Conservation (phyloP, 2,888 invertebrate species). For the Campopleginae sp. region DNA sequence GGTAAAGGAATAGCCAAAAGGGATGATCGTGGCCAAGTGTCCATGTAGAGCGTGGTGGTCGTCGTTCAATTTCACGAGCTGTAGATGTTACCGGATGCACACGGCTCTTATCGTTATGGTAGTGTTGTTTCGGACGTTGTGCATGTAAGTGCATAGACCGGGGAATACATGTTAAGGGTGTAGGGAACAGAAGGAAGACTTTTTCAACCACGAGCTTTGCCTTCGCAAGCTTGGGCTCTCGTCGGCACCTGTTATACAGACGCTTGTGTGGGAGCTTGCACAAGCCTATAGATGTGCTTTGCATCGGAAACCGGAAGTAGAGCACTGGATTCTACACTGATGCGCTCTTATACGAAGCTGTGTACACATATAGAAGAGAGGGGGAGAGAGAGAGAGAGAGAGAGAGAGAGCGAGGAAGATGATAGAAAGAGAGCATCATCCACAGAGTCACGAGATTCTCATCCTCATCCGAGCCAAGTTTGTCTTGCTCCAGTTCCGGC, state of each 20-base stretch:
- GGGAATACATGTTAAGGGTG: slow-evolving; percentile 4
- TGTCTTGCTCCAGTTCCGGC: slow-evolving; percentile 77
- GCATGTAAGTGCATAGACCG: slow-evolving; percentile 44
- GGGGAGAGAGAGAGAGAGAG: slow-evolving; percentile 4
- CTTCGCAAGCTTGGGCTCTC: slow-evolving; percentile 51
- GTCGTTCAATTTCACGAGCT: slow-evolving; percentile 67
- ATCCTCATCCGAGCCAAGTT: slow-evolving; percentile 68
- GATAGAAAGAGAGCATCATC: slow-evolving; percentile 48
- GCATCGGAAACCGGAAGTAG: slow-evolving; percentile 61
- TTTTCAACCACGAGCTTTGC: slow-evolving; percentile 22
- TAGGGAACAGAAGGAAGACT: slow-evolving; percentile 18
- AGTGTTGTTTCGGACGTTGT: slow-evolving; percentile 53
- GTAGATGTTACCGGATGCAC: slow-evolving; percentile 32
- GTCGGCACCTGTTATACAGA: slow-evolving; percentile 60
- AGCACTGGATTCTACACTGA: slow-evolving; percentile 58
- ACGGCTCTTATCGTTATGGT: slow-evolving; percentile 46
- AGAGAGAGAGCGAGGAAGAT: background rate
- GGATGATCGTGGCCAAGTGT: slow-evolving; percentile 65
- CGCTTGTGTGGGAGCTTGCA: slow-evolving; percentile 53
- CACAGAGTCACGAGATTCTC: slow-evolving; percentile 54
- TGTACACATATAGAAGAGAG: slow-evolving; percentile 17
- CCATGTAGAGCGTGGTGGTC: slow-evolving; percentile 57
- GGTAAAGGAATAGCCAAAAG: slow-evolving; percentile 55
- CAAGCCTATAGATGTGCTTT: slow-evolving; percentile 51
- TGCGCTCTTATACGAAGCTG: slow-evolving; percentile 53